Percentiles rank a stretch among this genome's conserved stretches.
These are phyloP conservation scores for Solea solea DNA, from an alignment of 2,113 vertebrate species.

Conservation along the genomic window DNA sequence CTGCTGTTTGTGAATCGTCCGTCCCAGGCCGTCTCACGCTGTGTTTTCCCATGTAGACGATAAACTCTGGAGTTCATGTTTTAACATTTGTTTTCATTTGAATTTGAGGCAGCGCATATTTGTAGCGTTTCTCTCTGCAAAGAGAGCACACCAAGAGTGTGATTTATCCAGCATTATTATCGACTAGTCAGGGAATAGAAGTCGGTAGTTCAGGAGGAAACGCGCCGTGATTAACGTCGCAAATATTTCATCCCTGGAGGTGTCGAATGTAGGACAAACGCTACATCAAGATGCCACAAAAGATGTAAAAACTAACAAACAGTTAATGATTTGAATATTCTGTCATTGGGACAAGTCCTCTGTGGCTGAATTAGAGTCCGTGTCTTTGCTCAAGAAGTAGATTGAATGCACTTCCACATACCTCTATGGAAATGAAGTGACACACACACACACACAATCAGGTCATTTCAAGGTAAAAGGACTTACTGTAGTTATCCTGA, in stretches of 20 bases:
- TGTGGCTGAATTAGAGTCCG: slow-evolving; percentile 72
- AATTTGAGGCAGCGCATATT: background rate
- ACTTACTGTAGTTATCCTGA: slow-evolving; percentile 68
- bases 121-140: background rate
- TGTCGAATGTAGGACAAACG: slow-evolving; percentile 34
- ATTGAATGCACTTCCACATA: slow-evolving; percentile 81
- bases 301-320: slow-evolving; percentile 47
- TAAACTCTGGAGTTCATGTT: too few species aligned
- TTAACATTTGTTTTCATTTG: too few species aligned
- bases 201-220: background rate
- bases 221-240: slow-evolving; percentile 20
- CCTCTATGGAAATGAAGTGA: slow-evolving; percentile 79
- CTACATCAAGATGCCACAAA: slow-evolving; percentile 23
- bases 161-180: background rate
- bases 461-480: slow-evolving; percentile 80
- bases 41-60: too few species aligned
- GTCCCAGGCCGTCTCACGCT: too few species aligned
- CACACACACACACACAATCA: slow-evolving; percentile 68
- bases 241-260: slow-evolving; percentile 7
- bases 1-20: too few species aligned
- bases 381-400: slow-evolving; percentile 72
- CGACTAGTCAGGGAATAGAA: background rate
- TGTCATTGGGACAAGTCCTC: slow-evolving; percentile 76
- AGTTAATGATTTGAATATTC: slow-evolving; percentile 68
- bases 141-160: background rate